A percentile compares a stretch with the other conserved stretches of the same genome.
These are phyloP conservation scores for Mesembrinibis cayennensis DNA, from an alignment of 2,113 vertebrate genomes.

Conservation along the genomic window DNA sequence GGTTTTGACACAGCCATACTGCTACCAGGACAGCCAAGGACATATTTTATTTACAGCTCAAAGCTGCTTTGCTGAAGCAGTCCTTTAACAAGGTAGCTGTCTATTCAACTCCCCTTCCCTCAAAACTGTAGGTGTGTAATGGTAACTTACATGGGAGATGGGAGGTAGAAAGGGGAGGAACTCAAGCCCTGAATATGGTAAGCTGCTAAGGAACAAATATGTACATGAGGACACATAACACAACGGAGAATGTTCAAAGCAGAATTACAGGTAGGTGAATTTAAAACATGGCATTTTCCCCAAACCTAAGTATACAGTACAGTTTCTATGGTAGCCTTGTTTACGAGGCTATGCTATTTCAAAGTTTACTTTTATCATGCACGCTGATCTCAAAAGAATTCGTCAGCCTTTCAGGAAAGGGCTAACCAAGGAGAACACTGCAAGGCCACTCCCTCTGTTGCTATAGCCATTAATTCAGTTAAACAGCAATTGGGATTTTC, in stretches of 20 bases:
- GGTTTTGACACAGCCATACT: background rate
- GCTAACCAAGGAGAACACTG: background rate
- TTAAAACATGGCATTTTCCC: background rate
- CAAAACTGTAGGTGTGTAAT: background rate
- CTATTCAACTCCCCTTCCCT: background rate
- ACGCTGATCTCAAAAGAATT: background rate
- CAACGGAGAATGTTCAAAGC: background rate
- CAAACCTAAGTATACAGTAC: background rate
- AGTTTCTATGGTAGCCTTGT: background rate
- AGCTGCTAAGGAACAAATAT: background rate
- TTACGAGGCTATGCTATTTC: background rate
- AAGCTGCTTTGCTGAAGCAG: background rate
- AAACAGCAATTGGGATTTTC: background rate
- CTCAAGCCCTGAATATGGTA: background rate
- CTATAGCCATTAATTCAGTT: background rate
- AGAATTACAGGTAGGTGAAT: background rate
- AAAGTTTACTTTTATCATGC: background rate
- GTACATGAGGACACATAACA: background rate
- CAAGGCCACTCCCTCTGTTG: background rate
- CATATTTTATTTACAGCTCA: background rate
- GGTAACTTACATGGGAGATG: background rate
- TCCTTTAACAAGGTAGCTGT: fast-evolving
- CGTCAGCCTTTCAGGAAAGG: background rate
- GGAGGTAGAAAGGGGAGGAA: background rate
- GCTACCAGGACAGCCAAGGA: background rate